These are phyloP conservation scores for Spongilla lacustris DNA, from an alignment of 37 sponge, comb jelly and placozoan species.

Conservation along the genomic window DNA sequence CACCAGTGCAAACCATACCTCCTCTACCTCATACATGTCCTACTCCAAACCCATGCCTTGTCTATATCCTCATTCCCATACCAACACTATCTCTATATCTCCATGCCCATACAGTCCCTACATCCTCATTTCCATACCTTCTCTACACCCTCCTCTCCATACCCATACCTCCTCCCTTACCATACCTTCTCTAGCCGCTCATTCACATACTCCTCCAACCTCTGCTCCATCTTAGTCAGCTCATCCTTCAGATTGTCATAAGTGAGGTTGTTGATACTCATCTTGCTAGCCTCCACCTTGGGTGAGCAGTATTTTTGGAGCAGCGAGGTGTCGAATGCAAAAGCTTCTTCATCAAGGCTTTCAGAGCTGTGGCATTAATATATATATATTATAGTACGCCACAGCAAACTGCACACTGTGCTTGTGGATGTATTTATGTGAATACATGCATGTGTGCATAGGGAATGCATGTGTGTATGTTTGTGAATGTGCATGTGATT, in stretches of 20 bases:
- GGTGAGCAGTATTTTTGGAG: slow-evolving; percentile 31
- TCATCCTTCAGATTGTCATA: slow-evolving; percentile 24
- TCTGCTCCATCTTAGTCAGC: slow-evolving; percentile 14
- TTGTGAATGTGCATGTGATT: too few species aligned
- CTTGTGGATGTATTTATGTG: background rate
- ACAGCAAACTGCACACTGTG: too few species aligned
- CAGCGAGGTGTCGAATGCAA: slow-evolving; percentile 38
- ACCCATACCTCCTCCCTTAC: background rate
- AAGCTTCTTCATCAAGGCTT: slow-evolving; percentile 16
- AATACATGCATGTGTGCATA: background rate
- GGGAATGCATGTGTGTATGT: too few species aligned
- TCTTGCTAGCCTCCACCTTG: slow-evolving; percentile 16
- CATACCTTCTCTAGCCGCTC: slow-evolving; percentile 36
- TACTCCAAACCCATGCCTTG: background rate
- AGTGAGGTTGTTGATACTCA: slow-evolving; percentile 65
- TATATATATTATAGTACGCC: background rate
- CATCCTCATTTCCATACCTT: background rate
- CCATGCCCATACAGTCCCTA: too few species aligned
- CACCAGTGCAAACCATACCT: background rate
- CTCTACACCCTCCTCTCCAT: background rate
- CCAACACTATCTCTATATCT: background rate
- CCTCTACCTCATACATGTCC: background rate
- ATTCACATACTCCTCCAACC: slow-evolving; percentile 21
- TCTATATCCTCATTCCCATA: background rate
- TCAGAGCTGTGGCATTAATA: background rate